A percentile compares a stretch with the other conserved stretches of the same genome.
These are phyloP conservation scores for Hirtodrosophila trivittata DNA, from an alignment of 2,888 invertebrate genomes.

Conservation along the genomic window DNA sequence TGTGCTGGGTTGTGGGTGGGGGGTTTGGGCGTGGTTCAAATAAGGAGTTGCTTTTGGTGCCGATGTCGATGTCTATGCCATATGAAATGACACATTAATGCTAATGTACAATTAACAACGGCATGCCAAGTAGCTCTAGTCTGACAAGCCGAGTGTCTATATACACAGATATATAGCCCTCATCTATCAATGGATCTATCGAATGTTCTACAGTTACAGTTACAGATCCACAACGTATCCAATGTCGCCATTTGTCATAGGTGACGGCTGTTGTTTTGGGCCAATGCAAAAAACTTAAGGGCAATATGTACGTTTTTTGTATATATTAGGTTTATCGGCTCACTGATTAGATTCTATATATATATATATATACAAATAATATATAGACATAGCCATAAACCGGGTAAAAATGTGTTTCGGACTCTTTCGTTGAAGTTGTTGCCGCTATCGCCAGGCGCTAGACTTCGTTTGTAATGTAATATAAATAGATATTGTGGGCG, in stretches of 20 bases:
- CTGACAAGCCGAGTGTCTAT: slow-evolving; percentile 6
- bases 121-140: slow-evolving; percentile 33
- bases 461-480: slow-evolving; percentile 36
- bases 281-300: slow-evolving; percentile 39
- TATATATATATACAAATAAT: slow-evolving; percentile 5
- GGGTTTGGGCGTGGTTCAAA: slow-evolving; percentile 21
- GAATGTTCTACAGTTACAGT: neutral
- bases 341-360: slow-evolving; percentile 49
- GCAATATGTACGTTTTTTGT: slow-evolving; percentile 1
- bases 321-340: slow-evolving; percentile 32
- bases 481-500: slow-evolving; percentile 38
- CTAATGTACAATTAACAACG: slow-evolving; percentile 56
- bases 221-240: slow-evolving; percentile 20
- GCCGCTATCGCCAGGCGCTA: slow-evolving; percentile 35
- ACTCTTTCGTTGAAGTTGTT: slow-evolving; percentile 33
- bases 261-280: slow-evolving; percentile 6
- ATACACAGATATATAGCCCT: neutral
- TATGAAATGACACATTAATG: slow-evolving; percentile 45
- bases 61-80: slow-evolving; percentile 23
- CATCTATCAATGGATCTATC: neutral
- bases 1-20: neutral
- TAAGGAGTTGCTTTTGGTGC: slow-evolving; percentile 34
- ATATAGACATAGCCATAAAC: slow-evolving; percentile 9
- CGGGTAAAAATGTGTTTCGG: slow-evolving; percentile 19
- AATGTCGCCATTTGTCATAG: slow-evolving; percentile 21